phyloP scores from a whole-genome alignment of 2,888 invertebrate species.

The Dione juno region DNA sequence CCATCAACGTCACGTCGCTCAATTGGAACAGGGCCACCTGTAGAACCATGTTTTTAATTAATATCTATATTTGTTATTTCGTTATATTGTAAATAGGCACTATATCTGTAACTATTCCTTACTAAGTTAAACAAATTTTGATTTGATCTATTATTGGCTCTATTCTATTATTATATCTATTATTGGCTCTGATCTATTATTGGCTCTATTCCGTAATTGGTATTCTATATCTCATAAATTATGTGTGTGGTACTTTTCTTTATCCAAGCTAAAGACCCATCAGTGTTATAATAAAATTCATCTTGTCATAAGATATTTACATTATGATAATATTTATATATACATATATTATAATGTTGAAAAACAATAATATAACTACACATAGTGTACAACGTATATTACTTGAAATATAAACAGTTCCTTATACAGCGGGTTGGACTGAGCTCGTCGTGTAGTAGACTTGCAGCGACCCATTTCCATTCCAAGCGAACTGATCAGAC shows the following conservation, averaged over 20 bases:
- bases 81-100: not conserved
- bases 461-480: conserved; percentile 97
- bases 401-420: conserved; percentile 98
- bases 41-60: not conserved
- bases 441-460: conserved; percentile 94
- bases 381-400: conserved; percentile 1
- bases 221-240: too few relatives aligned
- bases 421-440: conserved; percentile 97
- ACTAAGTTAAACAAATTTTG: too few relatives aligned
- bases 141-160: too few relatives aligned
- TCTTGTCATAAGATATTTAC: too few relatives aligned
- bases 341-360: too few relatives aligned
- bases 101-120: not conserved
- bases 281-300: too few relatives aligned
- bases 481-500: conserved; percentile 95
- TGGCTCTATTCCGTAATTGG: too few relatives aligned
- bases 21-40: conserved; percentile 97
- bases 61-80: not conserved
- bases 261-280: too few relatives aligned
- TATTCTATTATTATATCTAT: too few relatives aligned
- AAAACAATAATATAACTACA: not conserved
- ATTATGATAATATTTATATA: too few relatives aligned
- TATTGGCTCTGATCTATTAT: too few relatives aligned
- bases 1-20: conserved; percentile 96
- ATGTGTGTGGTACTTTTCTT: too few relatives aligned